Evolutionary conservation across 2,797 vertebrate genomes (phyloP), one percentile per base, ranked within the genome.

Genomic region (Myoxocephalus aenaeus): DNA sequence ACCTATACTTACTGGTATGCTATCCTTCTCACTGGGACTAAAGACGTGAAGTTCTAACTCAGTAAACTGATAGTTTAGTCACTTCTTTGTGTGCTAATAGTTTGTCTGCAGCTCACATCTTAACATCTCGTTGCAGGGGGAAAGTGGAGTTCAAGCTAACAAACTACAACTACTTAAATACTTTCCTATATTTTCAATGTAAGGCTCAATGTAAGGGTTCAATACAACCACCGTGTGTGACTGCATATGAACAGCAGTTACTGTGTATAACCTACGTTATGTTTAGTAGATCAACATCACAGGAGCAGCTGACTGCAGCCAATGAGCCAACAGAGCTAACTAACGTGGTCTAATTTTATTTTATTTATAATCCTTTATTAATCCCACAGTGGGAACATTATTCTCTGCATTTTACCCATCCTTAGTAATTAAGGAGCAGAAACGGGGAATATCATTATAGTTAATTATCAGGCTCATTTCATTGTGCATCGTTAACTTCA

Each of bases 321-420:
- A 1, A n/a, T 11, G 10, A 4, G 79, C 83, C 81, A 77, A 76
- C 61, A 7, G 7, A 20, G 73, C 65, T 69, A 73, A 51, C 50
- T 20, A 5, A 8, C 7, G 20, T 17, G 22, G 51, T 7, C 27
- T 14, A 8, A 59, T 32, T 4, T 1, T 32, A 32, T 32, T 32
- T 32, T 4, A 32, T 32, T 32, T 32, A 32, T 4, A 32, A 32
- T 32, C 5, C 29, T 32, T 32, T 32, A 32, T 32, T 32, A 32
- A 32, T 32, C 29, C 29, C 29, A 32, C 29, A 32, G 29, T 32
- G 29, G 3, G 29, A 32, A 32, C 4, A 57, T 11, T 22, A 38
- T n/a, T 50, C 29, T 32, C 29, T 32, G 29, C 29, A 32, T 32
- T 32, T 32, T 32, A 32, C 29, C 29, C 29, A 32, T 32, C 29